Base-by-base conservation (phyloP, 2,113 vertebrate species). In the Formicarius rufipectus region DNA sequence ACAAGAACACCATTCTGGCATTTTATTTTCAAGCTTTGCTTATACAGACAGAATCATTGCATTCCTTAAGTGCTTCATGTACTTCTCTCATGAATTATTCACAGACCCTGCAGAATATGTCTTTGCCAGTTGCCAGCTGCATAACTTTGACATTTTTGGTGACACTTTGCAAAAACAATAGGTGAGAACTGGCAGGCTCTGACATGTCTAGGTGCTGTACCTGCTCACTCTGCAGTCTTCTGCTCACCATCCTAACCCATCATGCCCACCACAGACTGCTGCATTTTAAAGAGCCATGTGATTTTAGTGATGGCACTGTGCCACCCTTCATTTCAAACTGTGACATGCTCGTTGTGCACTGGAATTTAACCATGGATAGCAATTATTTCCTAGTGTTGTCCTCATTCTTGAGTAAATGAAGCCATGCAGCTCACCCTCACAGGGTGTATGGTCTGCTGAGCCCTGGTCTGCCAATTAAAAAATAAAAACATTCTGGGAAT, bases 21-120 rank as follows among this genome's bases (percentile, higher is more conserved):
- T 3, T 87, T 95, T 91, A 23, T 96, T 84, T 92, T 60, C 77
- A 52, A 78, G 66, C 90, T 92, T 89, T 89, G 83, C 84, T 95
- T 95, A 47, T 77, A 73, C 69, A 75, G 77, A 71, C 7, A 87
- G 74, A 86, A 71, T 73, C 11, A 3, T 35, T 44, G 59, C 47
- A 15, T 17, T 90, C 75, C 80, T 80, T 74, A 80, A 91, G 86
- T 71, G 79, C 76, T 85, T 74, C 6, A 0, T 84, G 58, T 88
- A 45, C 45, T 73, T 81, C 73, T 76, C 40, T 84, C 4, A 2
- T 80, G 83, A 67, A 84, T 92, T 93, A 58, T 91, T 93, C 68
- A 87, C 31, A 13, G 85, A 89, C 39, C 83, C 93, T 69, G 45
- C 68, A 82, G 89, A 87, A 62, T 78, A 15, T 77, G 55, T 75